Evolutionary conservation across 2,888 invertebrate genomes (phyloP).

Genomic region (Microctonus aethiopoides): DNA sequence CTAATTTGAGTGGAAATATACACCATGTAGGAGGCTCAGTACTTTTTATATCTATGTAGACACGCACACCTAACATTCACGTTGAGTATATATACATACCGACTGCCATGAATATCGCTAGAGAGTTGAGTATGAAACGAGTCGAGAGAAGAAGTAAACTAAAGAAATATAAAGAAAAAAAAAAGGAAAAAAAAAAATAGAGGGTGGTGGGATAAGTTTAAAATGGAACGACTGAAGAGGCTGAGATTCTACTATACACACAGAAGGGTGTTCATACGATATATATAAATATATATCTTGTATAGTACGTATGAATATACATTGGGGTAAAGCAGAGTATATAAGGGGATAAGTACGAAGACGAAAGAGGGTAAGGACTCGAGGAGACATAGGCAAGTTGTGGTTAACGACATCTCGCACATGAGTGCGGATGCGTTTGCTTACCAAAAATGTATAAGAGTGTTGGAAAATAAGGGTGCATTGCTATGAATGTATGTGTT

Average conservation of each 20-base stretch:
- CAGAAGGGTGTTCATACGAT: background rate
- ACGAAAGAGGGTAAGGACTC: conserved; percentile 16
- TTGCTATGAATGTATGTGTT: background rate
- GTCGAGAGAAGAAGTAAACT: conserved; percentile 15
- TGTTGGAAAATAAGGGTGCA: background rate
- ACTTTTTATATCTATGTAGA: conserved; percentile 7
- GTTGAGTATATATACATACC: background rate
- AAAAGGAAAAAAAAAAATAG: background rate
- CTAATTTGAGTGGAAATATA: conserved; percentile 57
- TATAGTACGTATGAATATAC: background rate
- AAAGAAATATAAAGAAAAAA: conserved; percentile 2
- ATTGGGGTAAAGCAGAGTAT: background rate
- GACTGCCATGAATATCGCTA: background rate
- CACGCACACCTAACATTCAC: background rate
- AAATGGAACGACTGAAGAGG: conserved; percentile 1
- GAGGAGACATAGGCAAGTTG: conserved; percentile 17
- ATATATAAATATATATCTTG: conserved; percentile 2
- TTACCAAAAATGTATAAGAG: background rate
- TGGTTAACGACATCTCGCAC: conserved; percentile 32
- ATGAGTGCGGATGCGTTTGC: conserved; percentile 11
- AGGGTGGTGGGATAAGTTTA: background rate
- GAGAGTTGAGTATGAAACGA: conserved; percentile 18
- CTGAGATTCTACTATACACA: conserved; percentile 8
- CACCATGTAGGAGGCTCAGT: conserved; percentile 37
- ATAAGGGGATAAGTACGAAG: background rate